Conservation (phyloP, 2,888 invertebrate species). For the Venustoraphidia nigricollis region DNA sequence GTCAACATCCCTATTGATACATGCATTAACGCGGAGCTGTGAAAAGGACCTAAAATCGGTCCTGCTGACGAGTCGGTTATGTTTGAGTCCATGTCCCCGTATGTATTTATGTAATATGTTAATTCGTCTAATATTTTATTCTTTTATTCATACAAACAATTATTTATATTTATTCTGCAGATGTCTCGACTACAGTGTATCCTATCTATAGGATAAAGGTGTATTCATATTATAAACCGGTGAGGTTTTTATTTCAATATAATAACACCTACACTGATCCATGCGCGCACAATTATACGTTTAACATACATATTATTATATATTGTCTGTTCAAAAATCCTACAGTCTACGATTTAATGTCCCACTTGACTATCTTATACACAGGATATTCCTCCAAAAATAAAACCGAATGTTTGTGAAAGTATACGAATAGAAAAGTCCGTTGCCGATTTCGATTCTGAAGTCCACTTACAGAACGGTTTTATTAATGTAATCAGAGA, state of each 20-base stretch:
- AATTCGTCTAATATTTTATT: conserved; percentile 9
- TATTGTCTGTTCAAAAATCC: neutral
- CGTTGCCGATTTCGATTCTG: no score
- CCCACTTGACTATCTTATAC: no score
- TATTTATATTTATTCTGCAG: conserved; percentile 11
- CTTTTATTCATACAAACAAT: conserved; percentile 10
- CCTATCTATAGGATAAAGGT: conserved; percentile 1
- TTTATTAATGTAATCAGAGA: neutral
- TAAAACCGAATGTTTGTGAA: no score
- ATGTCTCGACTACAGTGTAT: conserved; percentile 5
- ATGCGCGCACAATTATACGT: no score
- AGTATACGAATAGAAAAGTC: no score
- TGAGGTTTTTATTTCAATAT: conserved; percentile 10
- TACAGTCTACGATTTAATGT: neutral
- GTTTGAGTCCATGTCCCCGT: neutral
- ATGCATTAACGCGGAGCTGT: no score
- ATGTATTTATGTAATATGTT: conserved; percentile 10
- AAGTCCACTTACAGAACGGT: no score
- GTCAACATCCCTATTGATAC: no score
- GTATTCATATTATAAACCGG: conserved; percentile 3
- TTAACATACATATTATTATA: neutral
- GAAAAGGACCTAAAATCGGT: no score
- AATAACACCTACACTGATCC: conserved; percentile 7
- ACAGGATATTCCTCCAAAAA: no score
- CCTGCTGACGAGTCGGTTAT: no score